Evolutionary conservation across 2,113 vertebrate species (phyloP).

Genomic region (Elaphurus davidianus): DNA sequence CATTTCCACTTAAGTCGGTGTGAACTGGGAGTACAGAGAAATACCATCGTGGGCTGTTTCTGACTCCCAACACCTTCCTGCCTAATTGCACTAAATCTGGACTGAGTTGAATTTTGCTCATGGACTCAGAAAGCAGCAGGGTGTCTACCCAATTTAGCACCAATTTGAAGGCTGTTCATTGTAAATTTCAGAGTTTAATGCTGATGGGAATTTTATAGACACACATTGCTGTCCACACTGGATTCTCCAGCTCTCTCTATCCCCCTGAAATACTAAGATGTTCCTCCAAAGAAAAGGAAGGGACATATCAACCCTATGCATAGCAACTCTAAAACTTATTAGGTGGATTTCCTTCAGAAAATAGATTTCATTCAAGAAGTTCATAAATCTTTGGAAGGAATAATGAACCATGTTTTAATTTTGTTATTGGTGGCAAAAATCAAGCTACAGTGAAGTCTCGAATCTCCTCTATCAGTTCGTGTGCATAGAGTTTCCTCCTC

Average conservation of each 20-base stretch:
- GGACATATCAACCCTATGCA: not conserved
- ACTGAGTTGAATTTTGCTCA: not conserved
- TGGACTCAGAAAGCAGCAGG: not conserved
- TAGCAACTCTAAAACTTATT: not conserved
- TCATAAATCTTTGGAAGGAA: not conserved
- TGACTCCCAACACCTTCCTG: slow-evolving; percentile 65
- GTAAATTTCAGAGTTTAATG: not conserved
- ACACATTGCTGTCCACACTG: not conserved
- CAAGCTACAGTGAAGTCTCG: not conserved
- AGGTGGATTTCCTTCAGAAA: not conserved
- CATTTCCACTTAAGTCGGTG: slow-evolving; percentile 3
- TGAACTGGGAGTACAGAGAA: slow-evolving; percentile 68
- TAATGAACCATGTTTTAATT: slow-evolving; percentile 1
- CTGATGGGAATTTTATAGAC: not conserved
- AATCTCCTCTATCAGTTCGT: not conserved
- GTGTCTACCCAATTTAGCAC: not conserved
- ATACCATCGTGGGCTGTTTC: slow-evolving; percentile 51
- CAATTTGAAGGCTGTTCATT: not conserved
- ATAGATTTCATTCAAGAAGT: not conserved
- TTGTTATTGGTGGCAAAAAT: not conserved
- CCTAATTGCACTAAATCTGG: slow-evolving; percentile 1
- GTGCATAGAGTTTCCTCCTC: not conserved
- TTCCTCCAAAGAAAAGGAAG: not conserved
- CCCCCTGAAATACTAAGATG: not conserved
- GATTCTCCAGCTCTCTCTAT: not conserved